A percentile compares a stretch with the other conserved stretches of the same genome.
phyloP scores from a whole-genome alignment of 2,797 vertebrate species.

The Macropodus opercularis region DNA sequence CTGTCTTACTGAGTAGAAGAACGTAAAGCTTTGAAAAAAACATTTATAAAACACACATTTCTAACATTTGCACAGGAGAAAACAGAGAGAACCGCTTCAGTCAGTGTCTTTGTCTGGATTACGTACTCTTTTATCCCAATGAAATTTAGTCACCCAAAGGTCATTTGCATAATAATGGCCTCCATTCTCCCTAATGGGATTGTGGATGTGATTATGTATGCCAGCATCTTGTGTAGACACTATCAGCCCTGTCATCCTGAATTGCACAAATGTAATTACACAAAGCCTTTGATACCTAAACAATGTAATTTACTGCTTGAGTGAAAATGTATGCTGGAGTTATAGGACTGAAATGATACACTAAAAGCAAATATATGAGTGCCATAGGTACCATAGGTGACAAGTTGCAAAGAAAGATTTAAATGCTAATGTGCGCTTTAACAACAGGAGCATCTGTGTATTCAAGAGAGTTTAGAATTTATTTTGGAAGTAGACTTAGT shows the following conservation, averaged over 20 bases:
- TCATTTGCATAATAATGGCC: slow-evolving; percentile 83
- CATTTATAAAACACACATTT: slow-evolving; percentile 46
- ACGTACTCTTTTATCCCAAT: slow-evolving; percentile 72
- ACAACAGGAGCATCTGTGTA: slow-evolving; percentile 7
- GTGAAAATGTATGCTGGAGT: slow-evolving; percentile 59
- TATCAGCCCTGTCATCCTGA: slow-evolving; percentile 74
- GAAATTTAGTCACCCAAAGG: slow-evolving; percentile 77
- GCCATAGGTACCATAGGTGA: slow-evolving; percentile 5
- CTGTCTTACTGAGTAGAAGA: slow-evolving; percentile 6
- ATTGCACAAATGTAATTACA: slow-evolving; percentile 80
- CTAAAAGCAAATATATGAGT: slow-evolving; percentile 41
- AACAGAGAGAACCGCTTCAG: slow-evolving; percentile 57
- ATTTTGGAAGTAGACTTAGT: background rate
- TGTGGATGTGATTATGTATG: slow-evolving; percentile 79
- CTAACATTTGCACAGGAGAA: slow-evolving; percentile 54
- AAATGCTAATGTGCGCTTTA: slow-evolving; percentile 35
- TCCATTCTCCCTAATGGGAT: slow-evolving; percentile 77
- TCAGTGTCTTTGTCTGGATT: slow-evolving; percentile 70
- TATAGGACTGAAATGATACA: slow-evolving; percentile 46
- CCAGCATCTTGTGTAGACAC: slow-evolving; percentile 70
- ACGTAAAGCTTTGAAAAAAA: slow-evolving; percentile 16
- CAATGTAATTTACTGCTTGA: slow-evolving; percentile 78
- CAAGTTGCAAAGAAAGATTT: slow-evolving; percentile 27
- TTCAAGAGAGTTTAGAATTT: slow-evolving; percentile 2
- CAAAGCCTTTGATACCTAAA: slow-evolving; percentile 80